Evolutionary conservation across 1,140 invertebrate species (phyloP).

Genomic region (Drosophila obscura): DNA sequence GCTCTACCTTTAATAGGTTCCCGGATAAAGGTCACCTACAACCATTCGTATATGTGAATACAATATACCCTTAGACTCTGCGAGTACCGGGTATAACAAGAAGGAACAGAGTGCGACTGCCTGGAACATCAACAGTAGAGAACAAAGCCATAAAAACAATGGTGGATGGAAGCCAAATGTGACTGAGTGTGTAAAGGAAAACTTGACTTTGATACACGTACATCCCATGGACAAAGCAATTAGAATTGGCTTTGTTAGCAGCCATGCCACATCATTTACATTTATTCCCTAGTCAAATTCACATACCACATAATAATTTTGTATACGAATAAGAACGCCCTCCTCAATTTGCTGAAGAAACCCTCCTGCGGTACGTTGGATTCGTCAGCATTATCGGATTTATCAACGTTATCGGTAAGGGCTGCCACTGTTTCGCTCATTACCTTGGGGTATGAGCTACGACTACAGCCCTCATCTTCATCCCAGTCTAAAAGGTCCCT

Average conservation of each 20-base stretch:
- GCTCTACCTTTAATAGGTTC: too few species aligned
- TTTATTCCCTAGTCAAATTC: conserved; percentile 5
- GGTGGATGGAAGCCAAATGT: conserved; percentile 1
- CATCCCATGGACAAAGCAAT: not conserved
- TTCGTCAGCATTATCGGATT: not conserved
- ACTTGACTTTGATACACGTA: not conserved
- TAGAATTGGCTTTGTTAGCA: not conserved
- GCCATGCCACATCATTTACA: not conserved
- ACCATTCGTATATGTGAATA: too few species aligned
- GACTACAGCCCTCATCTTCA: conserved; percentile 5
- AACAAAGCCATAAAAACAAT: conserved; percentile 38
- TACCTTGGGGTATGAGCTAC: not conserved
- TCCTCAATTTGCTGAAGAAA: not conserved
- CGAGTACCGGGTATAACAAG: not conserved
- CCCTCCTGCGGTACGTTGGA: too few species aligned
- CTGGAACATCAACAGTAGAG: conserved; percentile 60
- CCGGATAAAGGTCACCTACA: too few species aligned
- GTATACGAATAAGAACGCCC: conserved; percentile 1
- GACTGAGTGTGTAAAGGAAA: not conserved
- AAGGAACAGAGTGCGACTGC: conserved; percentile 40
- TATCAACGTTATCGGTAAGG: too few species aligned
- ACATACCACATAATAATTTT: conserved; percentile 6
- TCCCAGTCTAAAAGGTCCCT: not conserved
- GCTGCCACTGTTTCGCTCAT: too few species aligned
- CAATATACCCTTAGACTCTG: too few species aligned